phyloP scores from a whole-genome alignment of 2,888 invertebrate species.

The Pollenia amentaria region DNA sequence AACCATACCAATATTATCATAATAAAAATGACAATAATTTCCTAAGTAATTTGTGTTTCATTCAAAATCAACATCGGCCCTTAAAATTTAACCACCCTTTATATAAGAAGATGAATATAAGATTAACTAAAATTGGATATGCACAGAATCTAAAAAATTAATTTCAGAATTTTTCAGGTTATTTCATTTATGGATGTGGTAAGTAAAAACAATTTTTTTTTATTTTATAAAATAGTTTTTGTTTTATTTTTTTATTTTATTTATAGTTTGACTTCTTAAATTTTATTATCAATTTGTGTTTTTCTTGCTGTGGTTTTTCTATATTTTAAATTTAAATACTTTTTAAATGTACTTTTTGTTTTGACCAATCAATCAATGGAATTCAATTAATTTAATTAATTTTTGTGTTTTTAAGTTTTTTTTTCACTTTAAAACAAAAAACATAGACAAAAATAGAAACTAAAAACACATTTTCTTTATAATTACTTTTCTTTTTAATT shows the following conservation, averaged over 20 bases:
- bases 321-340: conserved; percentile 66
- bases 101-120: no score
- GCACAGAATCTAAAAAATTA: no score
- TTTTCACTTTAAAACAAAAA: conserved; percentile 41
- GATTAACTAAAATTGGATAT: no score
- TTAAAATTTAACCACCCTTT: no score
- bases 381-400: conserved; percentile 63
- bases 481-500: conserved; percentile 37
- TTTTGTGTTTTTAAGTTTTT: conserved; percentile 40
- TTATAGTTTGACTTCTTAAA: conserved; percentile 76
- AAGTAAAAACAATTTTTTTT: conserved; percentile 80
- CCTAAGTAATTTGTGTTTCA: no score
- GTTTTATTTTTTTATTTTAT: conserved; percentile 71
- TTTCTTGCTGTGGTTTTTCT: conserved; percentile 70
- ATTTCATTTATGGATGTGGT: no score
- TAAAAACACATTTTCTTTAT: conserved; percentile 63
- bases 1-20: no score
- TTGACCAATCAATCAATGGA: conserved; percentile 62
- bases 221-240: conserved; percentile 77
- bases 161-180: no score
- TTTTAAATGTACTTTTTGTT: conserved; percentile 63
- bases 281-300: conserved; percentile 77
- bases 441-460: conserved; percentile 69
- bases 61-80: no score
- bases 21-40: no score